A percentile compares a stretch with the other conserved stretches of the same genome.
Evolutionary conservation across 2,888 invertebrate genomes (phyloP).

Genomic region (Uloborus plumipes): DNA sequence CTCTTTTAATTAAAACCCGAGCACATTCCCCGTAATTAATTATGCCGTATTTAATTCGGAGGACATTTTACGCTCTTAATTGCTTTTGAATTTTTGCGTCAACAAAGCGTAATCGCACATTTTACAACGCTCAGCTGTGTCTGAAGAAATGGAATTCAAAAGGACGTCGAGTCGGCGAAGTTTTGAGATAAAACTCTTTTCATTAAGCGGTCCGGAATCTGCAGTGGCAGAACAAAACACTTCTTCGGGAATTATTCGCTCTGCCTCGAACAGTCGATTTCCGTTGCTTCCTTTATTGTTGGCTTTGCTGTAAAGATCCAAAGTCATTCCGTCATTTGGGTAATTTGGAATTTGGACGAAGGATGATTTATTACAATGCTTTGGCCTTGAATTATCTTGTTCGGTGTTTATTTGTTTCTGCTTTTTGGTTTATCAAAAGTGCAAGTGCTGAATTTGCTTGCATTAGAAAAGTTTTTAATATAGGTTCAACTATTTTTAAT

Average conservation of each 20-base stretch:
- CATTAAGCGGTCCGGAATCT: slow-evolving; percentile 29
- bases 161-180: not conserved
- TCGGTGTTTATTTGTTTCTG: too few relatives aligned
- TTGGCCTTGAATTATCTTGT: too few relatives aligned
- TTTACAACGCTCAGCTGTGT: too few relatives aligned
- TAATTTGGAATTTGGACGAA: too few relatives aligned
- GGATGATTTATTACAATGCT: too few relatives aligned
- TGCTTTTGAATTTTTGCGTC: not conserved
- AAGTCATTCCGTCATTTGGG: not conserved
- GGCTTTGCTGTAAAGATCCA: slow-evolving; percentile 49
- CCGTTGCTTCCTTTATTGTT: slow-evolving; percentile 19
- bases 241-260: slow-evolving; percentile 42
- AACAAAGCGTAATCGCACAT: too few relatives aligned
- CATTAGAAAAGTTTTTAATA: too few relatives aligned
- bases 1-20: not conserved
- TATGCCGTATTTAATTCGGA: not conserved
- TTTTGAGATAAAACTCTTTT: slow-evolving; percentile 51
- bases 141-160: slow-evolving; percentile 39
- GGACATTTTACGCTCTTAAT: not conserved
- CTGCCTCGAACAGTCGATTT: slow-evolving; percentile 45
- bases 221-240: slow-evolving; percentile 32
- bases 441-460: too few relatives aligned
- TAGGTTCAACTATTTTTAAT: too few relatives aligned
- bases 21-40: not conserved
- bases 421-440: too few relatives aligned